Conservation (phyloP, 2,888 invertebrate species). For the Chrysomela aeneicollis region DNA sequence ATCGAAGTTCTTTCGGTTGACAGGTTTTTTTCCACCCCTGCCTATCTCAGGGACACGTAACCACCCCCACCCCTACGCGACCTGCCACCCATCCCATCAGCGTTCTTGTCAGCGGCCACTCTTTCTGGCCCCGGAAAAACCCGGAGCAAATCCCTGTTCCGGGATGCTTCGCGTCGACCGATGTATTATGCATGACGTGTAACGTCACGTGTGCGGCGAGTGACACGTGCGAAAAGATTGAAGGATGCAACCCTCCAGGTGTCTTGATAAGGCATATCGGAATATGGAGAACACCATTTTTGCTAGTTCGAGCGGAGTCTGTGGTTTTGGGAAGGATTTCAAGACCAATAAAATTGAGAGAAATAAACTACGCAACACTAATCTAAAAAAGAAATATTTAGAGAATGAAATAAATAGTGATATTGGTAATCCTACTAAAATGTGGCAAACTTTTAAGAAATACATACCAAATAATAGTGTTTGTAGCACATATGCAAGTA, state of each 20-base stretch:
- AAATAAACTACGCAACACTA: too few relatives aligned
- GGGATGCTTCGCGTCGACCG: conserved; percentile 28
- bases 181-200: conserved; percentile 39
- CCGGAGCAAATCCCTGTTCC: conserved; percentile 11
- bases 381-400: too few relatives aligned
- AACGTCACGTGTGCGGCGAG: conserved; percentile 35
- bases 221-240: conserved; percentile 33
- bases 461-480: too few relatives aligned
- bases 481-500: too few relatives aligned
- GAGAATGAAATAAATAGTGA: too few relatives aligned
- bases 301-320: too few relatives aligned
- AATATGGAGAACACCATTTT: too few relatives aligned
- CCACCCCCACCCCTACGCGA: background rate
- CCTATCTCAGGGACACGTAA: background rate
- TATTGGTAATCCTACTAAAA: too few relatives aligned
- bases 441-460: too few relatives aligned
- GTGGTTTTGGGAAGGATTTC: too few relatives aligned
- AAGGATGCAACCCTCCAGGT: background rate
- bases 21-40: background rate
- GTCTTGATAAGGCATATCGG: too few relatives aligned
- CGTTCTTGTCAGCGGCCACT: conserved; percentile 1
- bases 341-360: too few relatives aligned
- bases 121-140: conserved; percentile 1
- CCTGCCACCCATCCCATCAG: background rate
- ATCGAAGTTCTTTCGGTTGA: background rate